Evolutionary conservation across 2,888 invertebrate species (phyloP), one percentile per base, ranked within the genome.

Genomic region (Amiota minor): DNA sequence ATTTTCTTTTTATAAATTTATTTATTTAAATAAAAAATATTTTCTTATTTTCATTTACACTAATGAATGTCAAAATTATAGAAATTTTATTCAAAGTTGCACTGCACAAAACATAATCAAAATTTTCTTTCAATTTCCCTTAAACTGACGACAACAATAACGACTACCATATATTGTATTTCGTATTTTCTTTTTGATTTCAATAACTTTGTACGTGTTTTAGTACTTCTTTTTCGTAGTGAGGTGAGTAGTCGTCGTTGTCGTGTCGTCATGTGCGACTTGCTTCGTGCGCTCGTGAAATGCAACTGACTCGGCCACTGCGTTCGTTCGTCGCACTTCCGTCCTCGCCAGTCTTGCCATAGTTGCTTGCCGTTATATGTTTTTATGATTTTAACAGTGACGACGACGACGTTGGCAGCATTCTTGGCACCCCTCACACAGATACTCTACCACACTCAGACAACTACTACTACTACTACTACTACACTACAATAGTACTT

Each of bases 371-470:
- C 72, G 81, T 79, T 75, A 70, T 61, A 75, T 83, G 81, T 75
- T 77, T 35, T 86, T 83, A 86, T 85, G 85, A 82, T 85, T 83
- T 86, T 83, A 35, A 35, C 35, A 35, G 0, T 35, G 83, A 78
- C 78, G 16, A 59, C 59, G 73, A 70, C 64, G 70, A 71, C 71
- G 50, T 61, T 47, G 59, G 70, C 62, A 77, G 67, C 77, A 72
- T 81, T 81, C 75, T 80, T 75, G 35, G 77, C 12, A 46, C 46
- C 18, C 55, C 18, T 18, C 59, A 59, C n/a, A 56, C 61, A 35
- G 59, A 70, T 45, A 53, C 50, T 75, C 80, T 75, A 72, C 53
- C 49, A 65, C 71, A 67, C 62, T 62, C 73, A 71, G 79, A 72
- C 67, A 46, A 71, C 83, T 76, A 80, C 82, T 35, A 35, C 2